These are phyloP conservation scores for Muntiacus reevesi DNA, from an alignment of 2,113 vertebrate species.

Conservation along the genomic window DNA sequence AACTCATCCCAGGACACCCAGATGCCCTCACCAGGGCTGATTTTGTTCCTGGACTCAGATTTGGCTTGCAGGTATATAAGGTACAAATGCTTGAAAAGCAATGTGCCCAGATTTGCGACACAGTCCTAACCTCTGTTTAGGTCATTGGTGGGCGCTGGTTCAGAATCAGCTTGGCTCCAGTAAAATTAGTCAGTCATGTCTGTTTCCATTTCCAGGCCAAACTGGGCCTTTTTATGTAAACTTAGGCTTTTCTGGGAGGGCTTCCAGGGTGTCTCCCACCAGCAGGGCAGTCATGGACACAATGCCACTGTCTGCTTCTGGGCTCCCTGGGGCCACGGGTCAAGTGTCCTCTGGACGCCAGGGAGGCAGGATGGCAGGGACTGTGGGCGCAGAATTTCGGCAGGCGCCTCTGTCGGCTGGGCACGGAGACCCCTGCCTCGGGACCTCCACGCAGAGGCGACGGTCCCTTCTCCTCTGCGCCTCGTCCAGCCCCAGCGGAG, in stretches of 20 bases:
- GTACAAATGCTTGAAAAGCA: background rate
- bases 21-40: background rate
- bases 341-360: background rate
- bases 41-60: background rate
- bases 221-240: background rate
- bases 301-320: background rate
- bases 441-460: background rate
- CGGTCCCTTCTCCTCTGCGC: rapidly evolving
- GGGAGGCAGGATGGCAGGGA: background rate
- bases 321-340: background rate
- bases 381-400: background rate
- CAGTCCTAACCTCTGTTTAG: background rate
- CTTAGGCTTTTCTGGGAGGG: background rate
- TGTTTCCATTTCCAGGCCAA: background rate
- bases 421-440: background rate
- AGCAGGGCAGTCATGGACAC: no score
- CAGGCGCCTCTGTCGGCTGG: background rate
- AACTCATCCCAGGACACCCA: background rate
- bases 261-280: background rate
- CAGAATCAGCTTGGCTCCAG: background rate
- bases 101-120: background rate
- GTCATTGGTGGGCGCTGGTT: background rate
- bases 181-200: background rate
- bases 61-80: background rate
- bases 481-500: background rate